Evolutionary conservation across 2,888 invertebrate genomes (phyloP).

Genomic region (Stictocephala bisonia): DNA sequence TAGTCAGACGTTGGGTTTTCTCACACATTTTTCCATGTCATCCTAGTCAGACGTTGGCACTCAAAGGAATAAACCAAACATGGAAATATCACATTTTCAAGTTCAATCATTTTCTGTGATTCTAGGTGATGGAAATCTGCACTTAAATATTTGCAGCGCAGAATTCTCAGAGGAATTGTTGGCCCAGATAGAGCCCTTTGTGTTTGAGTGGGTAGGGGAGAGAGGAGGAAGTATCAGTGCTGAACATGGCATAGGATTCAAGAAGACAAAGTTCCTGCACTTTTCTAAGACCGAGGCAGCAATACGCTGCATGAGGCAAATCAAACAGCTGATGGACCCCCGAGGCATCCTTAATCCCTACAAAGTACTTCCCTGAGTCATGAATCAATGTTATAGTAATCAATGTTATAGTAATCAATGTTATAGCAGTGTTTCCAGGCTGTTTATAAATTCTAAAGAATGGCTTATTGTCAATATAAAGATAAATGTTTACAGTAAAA

Average conservation of each 20-base stretch:
- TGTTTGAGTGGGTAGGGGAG: slow-evolving; percentile 86
- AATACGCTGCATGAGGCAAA: slow-evolving; percentile 79
- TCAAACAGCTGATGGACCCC: slow-evolving; percentile 93
- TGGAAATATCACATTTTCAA: too few relatives aligned
- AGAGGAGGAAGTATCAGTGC: slow-evolving; percentile 89
- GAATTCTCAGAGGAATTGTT: slow-evolving; percentile 64
- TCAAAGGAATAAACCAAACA: too few relatives aligned
- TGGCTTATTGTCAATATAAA: too few relatives aligned
- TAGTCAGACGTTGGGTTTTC: too few relatives aligned
- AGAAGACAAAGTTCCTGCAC: slow-evolving; percentile 82
- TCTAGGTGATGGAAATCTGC: slow-evolving; percentile 96
- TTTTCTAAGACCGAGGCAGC: slow-evolving; percentile 81
- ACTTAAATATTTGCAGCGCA: slow-evolving; percentile 82
- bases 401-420: too few relatives aligned
- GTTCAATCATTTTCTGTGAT: too few relatives aligned
- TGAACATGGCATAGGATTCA: slow-evolving; percentile 95
- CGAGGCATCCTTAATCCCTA: slow-evolving; percentile 96
- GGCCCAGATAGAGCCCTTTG: slow-evolving; percentile 78
- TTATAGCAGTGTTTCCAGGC: too few relatives aligned
- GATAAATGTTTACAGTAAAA: too few relatives aligned
- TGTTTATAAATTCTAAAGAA: too few relatives aligned
- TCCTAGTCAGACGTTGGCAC: too few relatives aligned
- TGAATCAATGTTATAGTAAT: too few relatives aligned
- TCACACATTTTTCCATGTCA: too few relatives aligned
- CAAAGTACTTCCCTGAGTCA: slow-evolving; percentile 85